These are phyloP conservation scores for Lanius collurio DNA, from an alignment of 2,113 vertebrate species.

Conservation along the genomic window DNA sequence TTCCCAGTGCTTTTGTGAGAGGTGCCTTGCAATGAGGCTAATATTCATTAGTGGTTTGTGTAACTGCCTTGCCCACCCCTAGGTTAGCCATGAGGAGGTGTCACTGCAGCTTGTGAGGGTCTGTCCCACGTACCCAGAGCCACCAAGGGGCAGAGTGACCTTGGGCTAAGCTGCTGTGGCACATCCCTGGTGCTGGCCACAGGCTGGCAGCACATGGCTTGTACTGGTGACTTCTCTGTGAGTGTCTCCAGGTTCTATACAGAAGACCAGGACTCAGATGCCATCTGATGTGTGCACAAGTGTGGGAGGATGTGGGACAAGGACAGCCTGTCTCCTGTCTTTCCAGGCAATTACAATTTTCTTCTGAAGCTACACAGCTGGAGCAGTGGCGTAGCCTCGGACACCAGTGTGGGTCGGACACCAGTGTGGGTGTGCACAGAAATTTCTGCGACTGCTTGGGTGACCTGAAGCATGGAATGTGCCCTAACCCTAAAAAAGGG, in stretches of 20 bases:
- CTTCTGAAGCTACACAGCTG: background rate
- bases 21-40: background rate
- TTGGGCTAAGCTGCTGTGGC: background rate
- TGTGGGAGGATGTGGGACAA: background rate
- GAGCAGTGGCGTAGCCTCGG: background rate
- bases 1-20: background rate
- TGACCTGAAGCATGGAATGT: background rate
- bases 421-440: rapidly evolving
- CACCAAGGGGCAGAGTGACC: background rate
- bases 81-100: background rate
- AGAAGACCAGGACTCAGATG: background rate
- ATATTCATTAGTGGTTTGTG: background rate
- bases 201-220: background rate
- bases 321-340: background rate
- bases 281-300: background rate
- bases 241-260: background rate
- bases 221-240: background rate
- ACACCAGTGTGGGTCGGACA: rapidly evolving
- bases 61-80: background rate
- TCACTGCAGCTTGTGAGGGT: rapidly evolving
- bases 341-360: background rate
- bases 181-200: background rate
- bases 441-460: background rate
- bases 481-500: background rate
- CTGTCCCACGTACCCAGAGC: background rate